A percentile compares a stretch with the other conserved stretches of the same genome.
Evolutionary conservation across 2,888 invertebrate genomes (phyloP).

Genomic region (Caenorhabditis sp.): DNA sequence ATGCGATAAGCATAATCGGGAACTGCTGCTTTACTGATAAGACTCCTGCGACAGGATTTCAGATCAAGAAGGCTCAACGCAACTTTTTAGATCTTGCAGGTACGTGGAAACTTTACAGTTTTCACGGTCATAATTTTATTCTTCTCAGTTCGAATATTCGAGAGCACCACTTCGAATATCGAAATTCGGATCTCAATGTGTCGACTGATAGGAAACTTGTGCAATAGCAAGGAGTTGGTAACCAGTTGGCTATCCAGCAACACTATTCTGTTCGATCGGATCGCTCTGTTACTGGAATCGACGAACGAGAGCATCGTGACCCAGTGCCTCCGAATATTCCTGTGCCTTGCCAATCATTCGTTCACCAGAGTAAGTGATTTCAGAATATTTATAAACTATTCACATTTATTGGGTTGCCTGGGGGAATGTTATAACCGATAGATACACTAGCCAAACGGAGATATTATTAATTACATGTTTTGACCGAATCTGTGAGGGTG

Average conservation of each 20-base stretch:
- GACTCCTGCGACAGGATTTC: conserved; percentile 33
- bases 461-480: not conserved
- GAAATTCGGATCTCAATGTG: conserved; percentile 67
- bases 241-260: conserved; percentile 66
- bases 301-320: conserved; percentile 48
- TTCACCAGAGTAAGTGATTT: conserved; percentile 64
- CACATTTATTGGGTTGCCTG: conserved; percentile 22
- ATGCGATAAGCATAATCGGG: conserved; percentile 58
- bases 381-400: not conserved
- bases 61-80: conserved; percentile 38
- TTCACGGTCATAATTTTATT: not conserved
- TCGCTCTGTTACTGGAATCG: conserved; percentile 62
- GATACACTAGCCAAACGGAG: not conserved
- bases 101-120: not conserved
- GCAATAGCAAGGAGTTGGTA: conserved; percentile 73
- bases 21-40: conserved; percentile 50
- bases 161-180: conserved; percentile 57
- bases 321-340: conserved; percentile 66
- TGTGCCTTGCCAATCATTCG: conserved; percentile 48
- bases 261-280: conserved; percentile 67
- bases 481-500: not conserved
- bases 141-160: conserved; percentile 73
- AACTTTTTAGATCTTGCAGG: conserved; percentile 47
- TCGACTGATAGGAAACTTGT: conserved; percentile 75
- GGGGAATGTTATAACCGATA: conserved; percentile 15